A percentile compares a stretch with the other conserved stretches of the same genome.
phyloP scores from a whole-genome alignment of 35 echinoderm and acorn worm species.

The Apostichopus californicus region DNA sequence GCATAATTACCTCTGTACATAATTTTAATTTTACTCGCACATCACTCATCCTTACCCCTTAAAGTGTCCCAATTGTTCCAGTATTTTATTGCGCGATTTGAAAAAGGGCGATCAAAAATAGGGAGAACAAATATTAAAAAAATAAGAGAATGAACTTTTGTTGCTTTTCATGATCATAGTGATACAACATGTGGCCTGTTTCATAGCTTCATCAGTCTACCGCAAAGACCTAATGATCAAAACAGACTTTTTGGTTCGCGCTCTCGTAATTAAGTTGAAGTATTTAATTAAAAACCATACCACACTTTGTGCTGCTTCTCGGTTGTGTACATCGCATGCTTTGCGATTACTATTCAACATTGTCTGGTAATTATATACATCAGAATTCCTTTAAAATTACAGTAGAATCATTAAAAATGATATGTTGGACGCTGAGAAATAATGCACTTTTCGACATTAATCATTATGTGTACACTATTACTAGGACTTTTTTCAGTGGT shows the following conservation, averaged over 20 bases:
- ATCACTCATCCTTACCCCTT: neutral
- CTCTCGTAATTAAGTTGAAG: neutral
- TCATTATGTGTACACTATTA: too few species aligned
- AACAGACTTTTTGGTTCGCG: neutral
- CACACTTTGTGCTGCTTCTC: too few species aligned
- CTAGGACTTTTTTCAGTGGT: too few species aligned
- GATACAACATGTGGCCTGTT: neutral
- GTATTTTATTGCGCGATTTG: neutral
- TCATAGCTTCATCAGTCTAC: neutral
- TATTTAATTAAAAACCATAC: neutral
- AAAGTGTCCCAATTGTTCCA: neutral
- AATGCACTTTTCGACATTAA: too few species aligned
- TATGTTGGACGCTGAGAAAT: too few species aligned
- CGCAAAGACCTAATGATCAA: neutral
- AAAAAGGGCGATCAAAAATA: neutral
- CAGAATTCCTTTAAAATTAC: too few species aligned
- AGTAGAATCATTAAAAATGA: too few species aligned
- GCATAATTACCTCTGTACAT: too few species aligned
- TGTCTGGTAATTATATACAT: too few species aligned
- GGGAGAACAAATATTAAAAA: neutral
- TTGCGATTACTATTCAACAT: too few species aligned
- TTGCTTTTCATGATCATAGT: neutral
- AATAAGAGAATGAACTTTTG: neutral
- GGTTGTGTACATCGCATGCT: too few species aligned
- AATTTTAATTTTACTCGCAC: too few species aligned